phyloP scores from a whole-genome alignment of 2,888 invertebrate genomes.

The Cataglyphis rosenhaueri region DNA sequence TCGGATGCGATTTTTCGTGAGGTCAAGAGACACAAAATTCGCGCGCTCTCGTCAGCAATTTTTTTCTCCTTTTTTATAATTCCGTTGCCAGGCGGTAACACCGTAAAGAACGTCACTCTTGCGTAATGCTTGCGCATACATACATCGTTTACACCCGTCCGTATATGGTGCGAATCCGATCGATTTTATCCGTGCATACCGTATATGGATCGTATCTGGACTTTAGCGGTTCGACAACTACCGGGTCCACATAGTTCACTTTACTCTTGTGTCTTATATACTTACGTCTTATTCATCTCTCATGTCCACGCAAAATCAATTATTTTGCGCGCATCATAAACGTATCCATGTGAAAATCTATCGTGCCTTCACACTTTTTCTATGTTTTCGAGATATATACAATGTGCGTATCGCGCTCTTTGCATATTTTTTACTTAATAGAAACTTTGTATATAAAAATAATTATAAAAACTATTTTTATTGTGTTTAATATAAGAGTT shows the following conservation, averaged over 20 bases:
- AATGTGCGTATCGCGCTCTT: not conserved
- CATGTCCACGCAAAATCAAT: not conserved
- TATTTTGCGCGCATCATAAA: not conserved
- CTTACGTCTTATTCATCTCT: conserved; percentile 14
- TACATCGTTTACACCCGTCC: conserved; percentile 57
- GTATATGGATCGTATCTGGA: conserved; percentile 50
- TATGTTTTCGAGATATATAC: not conserved
- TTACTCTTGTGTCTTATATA: not conserved
- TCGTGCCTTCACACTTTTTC: not conserved
- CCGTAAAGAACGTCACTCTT: conserved; percentile 52
- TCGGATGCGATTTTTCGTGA: conserved; percentile 15
- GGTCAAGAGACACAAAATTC: not conserved
- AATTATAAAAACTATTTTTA: no score
- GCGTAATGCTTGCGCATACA: conserved; percentile 46
- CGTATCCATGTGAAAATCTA: not conserved
- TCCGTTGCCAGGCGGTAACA: conserved; percentile 20
- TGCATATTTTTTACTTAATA: no score
- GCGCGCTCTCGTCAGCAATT: conserved; percentile 19
- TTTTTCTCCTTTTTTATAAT: conserved; percentile 33
- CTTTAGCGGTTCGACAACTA: conserved; percentile 40
- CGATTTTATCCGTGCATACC: conserved; percentile 54
- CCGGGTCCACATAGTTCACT: conserved; percentile 16
- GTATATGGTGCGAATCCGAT: conserved; percentile 64
- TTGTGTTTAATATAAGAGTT: not conserved
- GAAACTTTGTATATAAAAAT: no score